These are phyloP conservation scores for Benthosema pterotum DNA, from an alignment of 2,797 vertebrate species.

Conservation along the genomic window DNA sequence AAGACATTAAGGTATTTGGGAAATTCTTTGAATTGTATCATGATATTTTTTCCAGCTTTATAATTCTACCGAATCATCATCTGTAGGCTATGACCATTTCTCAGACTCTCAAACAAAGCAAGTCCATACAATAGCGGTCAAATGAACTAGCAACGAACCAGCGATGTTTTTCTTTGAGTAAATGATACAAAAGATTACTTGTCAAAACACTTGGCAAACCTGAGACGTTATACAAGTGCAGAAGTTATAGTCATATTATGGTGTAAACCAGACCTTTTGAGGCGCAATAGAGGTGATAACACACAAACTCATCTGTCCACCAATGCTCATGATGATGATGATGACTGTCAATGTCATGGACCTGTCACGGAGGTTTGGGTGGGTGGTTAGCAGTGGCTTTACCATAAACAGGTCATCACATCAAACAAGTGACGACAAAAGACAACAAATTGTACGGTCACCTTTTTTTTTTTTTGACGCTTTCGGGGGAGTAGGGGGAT, in stretches of 20 bases:
- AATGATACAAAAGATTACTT: constrained; percentile 31
- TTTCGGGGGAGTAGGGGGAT: too few species aligned
- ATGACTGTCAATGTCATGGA: constrained; percentile 5
- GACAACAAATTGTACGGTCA: too few species aligned
- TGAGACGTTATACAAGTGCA: constrained; percentile 83
- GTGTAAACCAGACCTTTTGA: constrained; percentile 35
- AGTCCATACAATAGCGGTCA: constrained; percentile 16
- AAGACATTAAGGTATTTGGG: constrained; percentile 18
- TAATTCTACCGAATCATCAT: constrained; percentile 21
- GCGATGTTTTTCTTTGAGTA: constrained; percentile 76
- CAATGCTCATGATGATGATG: constrained; percentile 35
- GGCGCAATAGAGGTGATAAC: constrained; percentile 40
- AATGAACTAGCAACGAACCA: constrained; percentile 22
- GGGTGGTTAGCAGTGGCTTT: not conserved
- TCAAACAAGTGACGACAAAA: too few species aligned
- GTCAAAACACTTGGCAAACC: constrained; percentile 83
- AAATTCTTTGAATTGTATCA: constrained; percentile 23
- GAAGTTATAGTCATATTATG: constrained; percentile 66
- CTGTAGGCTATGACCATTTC: constrained; percentile 9
- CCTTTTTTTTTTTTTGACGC: too few species aligned
- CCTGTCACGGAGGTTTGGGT: not conserved
- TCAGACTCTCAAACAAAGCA: constrained; percentile 27
- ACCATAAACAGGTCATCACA: too few species aligned
- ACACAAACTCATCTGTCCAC: constrained; percentile 47
- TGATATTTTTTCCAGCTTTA: constrained; percentile 36